Evolutionary conservation across 2,797 vertebrate species (phyloP), one percentile per base, ranked within the genome.

Genomic region (Carduelis carduelis): DNA sequence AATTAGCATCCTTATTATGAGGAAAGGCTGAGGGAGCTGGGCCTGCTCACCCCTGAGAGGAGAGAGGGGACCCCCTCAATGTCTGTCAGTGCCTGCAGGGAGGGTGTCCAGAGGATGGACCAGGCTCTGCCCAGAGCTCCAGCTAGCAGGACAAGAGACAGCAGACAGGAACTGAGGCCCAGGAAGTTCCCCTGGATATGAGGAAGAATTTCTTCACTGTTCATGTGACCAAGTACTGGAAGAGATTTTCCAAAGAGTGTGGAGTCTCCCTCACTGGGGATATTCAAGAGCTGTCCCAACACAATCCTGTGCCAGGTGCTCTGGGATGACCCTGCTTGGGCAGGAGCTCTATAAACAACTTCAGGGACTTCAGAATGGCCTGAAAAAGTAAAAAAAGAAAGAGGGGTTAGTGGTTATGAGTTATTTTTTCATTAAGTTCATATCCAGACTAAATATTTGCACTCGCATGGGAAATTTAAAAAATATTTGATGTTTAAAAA

Each of bases 361-460:
- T 46, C 4, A 69, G 9, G 11, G 14, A 69, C 20, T 69, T 60
- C 30, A 39, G 39, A 86, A 46, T 26, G 9, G 55, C 26, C 55
- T 60, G 20, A 4, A 12, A 10, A 37, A 37, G 7, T 3, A 37
- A 59, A 57, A 20, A 14, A 11, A 32, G 17, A 63, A 39, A 47
- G 21, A 13, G 1, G 12, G 8, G 15, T 46, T 35, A 87, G 69
- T 52, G 71, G 30, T 44, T 55, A 71, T 14, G 30, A 22, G 2
- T 3, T 32, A 37, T 50, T 83, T 76, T 70, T 64, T 23, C 27
- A 71, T 84, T 82, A 64, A 57, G 27, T 75, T 82, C 75, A 8
- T 85, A 86, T 75, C 52, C 57, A 65, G 46, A 70, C 20, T 71
- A 91, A 92, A 79, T 85, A 72, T 80, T 96, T 81, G 49, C 19